Conservation (phyloP, 2,797 vertebrate species). For the Dendrocincla tyrannina region DNA sequence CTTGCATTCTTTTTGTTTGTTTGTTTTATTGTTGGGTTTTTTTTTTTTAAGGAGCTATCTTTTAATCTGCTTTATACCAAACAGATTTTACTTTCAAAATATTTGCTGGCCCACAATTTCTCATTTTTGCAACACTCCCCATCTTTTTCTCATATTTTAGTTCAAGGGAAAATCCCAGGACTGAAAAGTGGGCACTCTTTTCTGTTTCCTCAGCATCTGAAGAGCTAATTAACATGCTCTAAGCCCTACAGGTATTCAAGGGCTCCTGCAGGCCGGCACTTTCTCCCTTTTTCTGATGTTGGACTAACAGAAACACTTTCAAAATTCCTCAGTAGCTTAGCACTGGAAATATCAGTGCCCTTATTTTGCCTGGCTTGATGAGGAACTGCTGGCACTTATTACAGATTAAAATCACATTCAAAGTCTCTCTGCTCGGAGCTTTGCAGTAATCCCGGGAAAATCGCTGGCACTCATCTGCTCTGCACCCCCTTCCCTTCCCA, state of each 20-base stretch:
- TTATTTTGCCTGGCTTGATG: constrained; percentile 36
- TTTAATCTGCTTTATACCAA: background rate
- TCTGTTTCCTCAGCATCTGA: background rate
- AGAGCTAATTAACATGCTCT: background rate
- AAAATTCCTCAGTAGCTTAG: background rate
- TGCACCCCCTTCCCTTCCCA: background rate
- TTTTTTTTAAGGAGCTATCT: background rate
- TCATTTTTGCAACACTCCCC: background rate
- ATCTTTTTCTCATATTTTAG: fast-evolving
- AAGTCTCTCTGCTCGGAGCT: constrained; percentile 26
- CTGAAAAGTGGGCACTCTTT: background rate
- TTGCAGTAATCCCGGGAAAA: constrained; percentile 50
- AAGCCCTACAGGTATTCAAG: background rate
- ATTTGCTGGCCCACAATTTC: background rate
- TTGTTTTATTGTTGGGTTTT: too few species aligned
- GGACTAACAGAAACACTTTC: background rate
- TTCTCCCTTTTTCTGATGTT: background rate
- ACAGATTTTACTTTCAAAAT: background rate
- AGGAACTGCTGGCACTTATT: constrained; percentile 52
- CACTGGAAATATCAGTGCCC: background rate
- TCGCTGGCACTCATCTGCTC: background rate
- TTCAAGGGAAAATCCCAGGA: background rate
- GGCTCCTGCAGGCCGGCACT: background rate
- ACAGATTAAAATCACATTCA: constrained; percentile 65
- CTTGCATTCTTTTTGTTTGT: too few species aligned